A percentile compares a stretch with the other conserved stretches of the same genome.
phyloP scores from a whole-genome alignment of 2,888 invertebrate species.

The Callosobruchus maculatus region DNA sequence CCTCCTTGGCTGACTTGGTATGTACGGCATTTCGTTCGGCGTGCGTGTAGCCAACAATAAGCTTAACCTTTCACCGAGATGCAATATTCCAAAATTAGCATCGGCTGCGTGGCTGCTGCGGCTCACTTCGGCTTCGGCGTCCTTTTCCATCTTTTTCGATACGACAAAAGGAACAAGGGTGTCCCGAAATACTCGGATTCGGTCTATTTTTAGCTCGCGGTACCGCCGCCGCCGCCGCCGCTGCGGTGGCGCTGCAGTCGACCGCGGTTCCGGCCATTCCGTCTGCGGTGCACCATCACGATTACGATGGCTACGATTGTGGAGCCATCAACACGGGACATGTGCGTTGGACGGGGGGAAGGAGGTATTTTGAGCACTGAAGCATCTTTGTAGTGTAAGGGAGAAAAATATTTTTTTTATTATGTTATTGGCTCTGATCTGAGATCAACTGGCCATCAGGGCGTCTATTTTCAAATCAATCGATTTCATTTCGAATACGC shows the following conservation, averaged over 20 bases:
- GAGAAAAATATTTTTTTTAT: no score
- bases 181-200: not conserved
- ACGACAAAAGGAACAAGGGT: not conserved
- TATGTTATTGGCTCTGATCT: no score
- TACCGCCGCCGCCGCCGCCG: no score
- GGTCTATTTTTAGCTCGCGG: not conserved
- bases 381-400: no score
- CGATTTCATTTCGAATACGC: no score
- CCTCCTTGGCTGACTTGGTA: not conserved
- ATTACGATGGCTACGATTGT: no score
- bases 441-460: no score
- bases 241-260: not conserved
- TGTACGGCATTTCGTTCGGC: not conserved
- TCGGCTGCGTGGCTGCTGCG: not conserved
- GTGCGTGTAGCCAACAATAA: not conserved
- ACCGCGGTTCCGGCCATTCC: not conserved
- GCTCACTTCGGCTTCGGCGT: not conserved
- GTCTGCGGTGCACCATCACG: no score
- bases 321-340: no score
- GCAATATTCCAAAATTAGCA: not conserved
- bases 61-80: not conserved
- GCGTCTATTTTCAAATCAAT: no score
- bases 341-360: no score
- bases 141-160: not conserved
- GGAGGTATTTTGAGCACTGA: no score